These are phyloP conservation scores for Euwallacea fornicatus DNA, from an alignment of 1,140 invertebrate genomes.

Conservation along the genomic window DNA sequence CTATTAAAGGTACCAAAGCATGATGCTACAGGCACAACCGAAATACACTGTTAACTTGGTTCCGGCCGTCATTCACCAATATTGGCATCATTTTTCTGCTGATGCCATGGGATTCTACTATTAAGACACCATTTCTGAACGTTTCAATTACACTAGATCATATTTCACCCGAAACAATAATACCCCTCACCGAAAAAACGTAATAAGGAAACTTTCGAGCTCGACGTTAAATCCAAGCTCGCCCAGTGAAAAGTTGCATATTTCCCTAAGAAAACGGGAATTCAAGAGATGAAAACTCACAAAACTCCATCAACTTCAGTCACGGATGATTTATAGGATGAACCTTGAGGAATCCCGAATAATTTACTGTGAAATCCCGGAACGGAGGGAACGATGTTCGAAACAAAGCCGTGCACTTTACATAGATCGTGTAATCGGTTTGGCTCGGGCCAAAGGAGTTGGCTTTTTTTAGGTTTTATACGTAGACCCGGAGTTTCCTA, in stretches of 20 bases:
- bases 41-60: no score
- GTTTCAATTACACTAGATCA: no score
- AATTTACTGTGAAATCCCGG: conserved; percentile 30
- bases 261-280: conserved; percentile 16
- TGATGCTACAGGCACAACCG: no score
- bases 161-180: no score
- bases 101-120: no score
- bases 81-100: no score
- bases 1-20: no score
- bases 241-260: background rate
- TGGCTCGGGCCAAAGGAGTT: background rate
- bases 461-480: background rate
- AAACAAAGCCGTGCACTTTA: conserved; percentile 33
- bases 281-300: conserved; percentile 20
- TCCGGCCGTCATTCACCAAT: no score
- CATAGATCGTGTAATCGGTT: conserved; percentile 18
- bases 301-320: conserved; percentile 30
- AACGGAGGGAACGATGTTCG: conserved; percentile 16
- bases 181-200: background rate
- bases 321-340: conserved; percentile 31
- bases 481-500: background rate
- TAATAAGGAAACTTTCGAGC: conserved; percentile 4
- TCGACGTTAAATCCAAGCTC: background rate
- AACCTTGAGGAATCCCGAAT: conserved; percentile 24
- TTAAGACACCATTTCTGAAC: background rate